Evolutionary conservation across 2,797 vertebrate species (phyloP).

Genomic region (Neosilurus mollespiculum): DNA sequence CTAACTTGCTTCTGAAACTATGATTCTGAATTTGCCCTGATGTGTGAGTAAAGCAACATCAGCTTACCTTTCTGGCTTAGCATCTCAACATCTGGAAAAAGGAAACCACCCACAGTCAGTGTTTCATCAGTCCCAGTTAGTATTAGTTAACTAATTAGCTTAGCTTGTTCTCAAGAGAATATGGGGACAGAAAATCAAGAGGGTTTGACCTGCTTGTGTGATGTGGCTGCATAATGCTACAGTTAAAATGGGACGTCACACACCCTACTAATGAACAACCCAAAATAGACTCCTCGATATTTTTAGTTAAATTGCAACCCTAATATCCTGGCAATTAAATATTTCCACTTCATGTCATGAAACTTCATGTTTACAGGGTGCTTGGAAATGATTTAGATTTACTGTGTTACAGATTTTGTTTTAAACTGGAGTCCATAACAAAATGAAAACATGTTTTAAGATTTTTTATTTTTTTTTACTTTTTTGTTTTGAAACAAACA

Average conservation of each 20-base stretch:
- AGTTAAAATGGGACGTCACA: background rate
- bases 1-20: background rate
- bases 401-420: background rate
- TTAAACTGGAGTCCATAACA: background rate
- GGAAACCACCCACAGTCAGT: background rate
- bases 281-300: background rate
- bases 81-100: conserved; percentile 42
- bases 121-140: background rate
- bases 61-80: conserved; percentile 43
- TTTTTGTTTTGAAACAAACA: too few species aligned
- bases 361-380: background rate
- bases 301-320: background rate
- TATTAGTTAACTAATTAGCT: background rate
- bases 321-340: background rate
- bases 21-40: background rate
- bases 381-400: background rate
- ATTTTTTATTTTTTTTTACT: too few species aligned
- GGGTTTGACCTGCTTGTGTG: background rate
- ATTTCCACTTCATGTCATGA: background rate
- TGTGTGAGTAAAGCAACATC: background rate
- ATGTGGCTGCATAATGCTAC: background rate
- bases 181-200: background rate
- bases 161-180: background rate
- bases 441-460: background rate
- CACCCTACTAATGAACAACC: background rate